Conservation (phyloP, 1,140 invertebrate genomes). For the Lepidurus packardi region DNA sequence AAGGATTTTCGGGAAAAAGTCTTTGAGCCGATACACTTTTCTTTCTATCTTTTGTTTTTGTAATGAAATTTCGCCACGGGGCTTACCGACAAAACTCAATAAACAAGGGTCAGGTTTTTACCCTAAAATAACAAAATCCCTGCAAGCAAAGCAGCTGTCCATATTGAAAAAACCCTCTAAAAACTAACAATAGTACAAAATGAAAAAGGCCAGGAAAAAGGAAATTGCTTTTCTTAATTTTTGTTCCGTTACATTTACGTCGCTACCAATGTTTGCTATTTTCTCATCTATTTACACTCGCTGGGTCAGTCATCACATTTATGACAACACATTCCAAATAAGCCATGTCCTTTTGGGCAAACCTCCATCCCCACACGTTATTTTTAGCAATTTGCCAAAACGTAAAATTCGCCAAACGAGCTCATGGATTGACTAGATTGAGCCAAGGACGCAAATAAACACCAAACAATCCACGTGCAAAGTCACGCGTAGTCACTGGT, state of each 20-base stretch:
- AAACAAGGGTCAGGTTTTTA: no score
- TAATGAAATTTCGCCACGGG: no score
- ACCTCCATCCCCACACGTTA: not conserved
- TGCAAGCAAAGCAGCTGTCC: no score
- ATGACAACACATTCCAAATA: not conserved
- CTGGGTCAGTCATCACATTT: not conserved
- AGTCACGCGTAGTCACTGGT: not conserved
- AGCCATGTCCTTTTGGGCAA: not conserved
- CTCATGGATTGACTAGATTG: not conserved
- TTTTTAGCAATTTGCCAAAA: conserved; percentile 11
- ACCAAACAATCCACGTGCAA: not conserved
- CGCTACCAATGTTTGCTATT: not conserved
- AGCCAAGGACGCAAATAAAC: conserved; percentile 12
- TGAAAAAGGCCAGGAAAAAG: no score
- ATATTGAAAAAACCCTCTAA: no score
- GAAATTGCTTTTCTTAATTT: not conserved
- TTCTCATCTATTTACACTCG: not conserved
- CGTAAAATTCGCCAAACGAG: not conserved
- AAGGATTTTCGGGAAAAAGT: not conserved
- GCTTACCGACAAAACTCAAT: no score
- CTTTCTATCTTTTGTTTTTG: no score
- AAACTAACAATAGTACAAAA: no score
- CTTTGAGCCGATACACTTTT: no score
- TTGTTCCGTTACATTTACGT: not conserved
- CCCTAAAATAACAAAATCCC: no score